A percentile compares a stretch with the other conserved stretches of the same genome.
phyloP scores from a whole-genome alignment of 2,888 invertebrate species.

The Argyresthia goedartella region DNA sequence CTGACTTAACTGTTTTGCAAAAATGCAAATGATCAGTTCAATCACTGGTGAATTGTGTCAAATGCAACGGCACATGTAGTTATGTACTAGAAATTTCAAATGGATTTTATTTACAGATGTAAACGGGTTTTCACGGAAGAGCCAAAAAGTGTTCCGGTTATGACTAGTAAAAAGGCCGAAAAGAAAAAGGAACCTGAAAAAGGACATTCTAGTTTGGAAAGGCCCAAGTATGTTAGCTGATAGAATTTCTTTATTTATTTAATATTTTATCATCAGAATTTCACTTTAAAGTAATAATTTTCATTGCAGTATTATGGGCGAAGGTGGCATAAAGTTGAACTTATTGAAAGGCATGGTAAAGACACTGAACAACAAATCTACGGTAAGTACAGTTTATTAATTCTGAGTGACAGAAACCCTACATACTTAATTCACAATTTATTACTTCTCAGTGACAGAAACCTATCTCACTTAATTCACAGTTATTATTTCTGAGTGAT shows the following conservation, averaged over 20 bases:
- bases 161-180: slow-evolving; percentile 57
- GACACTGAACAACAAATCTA: slow-evolving; percentile 31
- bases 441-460: too few species aligned
- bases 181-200: slow-evolving; percentile 63
- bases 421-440: too few species aligned
- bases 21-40: too few species aligned
- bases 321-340: slow-evolving; percentile 60
- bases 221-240: slow-evolving; percentile 32
- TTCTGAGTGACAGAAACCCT: too few species aligned
- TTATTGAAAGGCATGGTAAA: slow-evolving; percentile 50
- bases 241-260: background rate
- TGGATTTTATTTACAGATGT: slow-evolving; percentile 55
- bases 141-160: slow-evolving; percentile 72
- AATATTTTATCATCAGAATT: background rate
- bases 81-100: too few species aligned
- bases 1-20: too few species aligned
- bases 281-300: background rate
- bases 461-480: too few species aligned
- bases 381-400: slow-evolving; percentile 34
- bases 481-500: too few species aligned
- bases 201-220: slow-evolving; percentile 30
- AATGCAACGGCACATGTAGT: too few species aligned
- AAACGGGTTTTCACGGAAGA: slow-evolving; percentile 79
- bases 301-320: slow-evolving; percentile 41
- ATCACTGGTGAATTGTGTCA: too few species aligned